Conservation (phyloP, 35 echinoderm and acorn worm genomes). For the Chiridota heheva region DNA sequence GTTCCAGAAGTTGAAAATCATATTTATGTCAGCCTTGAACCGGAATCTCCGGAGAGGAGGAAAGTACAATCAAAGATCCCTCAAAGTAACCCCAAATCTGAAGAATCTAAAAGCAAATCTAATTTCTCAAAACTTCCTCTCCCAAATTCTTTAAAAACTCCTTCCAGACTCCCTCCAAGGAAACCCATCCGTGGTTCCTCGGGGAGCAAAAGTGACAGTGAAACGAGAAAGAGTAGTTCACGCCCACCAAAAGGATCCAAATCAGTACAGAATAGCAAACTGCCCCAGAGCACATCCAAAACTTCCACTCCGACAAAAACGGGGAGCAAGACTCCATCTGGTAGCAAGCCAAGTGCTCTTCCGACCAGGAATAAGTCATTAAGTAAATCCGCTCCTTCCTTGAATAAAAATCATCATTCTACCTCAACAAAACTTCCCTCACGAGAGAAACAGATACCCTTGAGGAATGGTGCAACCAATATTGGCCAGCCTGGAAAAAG, state of each 20-base stretch:
- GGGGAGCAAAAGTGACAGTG: constrained; percentile 60
- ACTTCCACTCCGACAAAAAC: too few relatives aligned
- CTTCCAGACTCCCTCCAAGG: constrained; percentile 39
- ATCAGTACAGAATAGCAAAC: constrained; percentile 58
- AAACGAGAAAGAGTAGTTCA: constrained; percentile 71
- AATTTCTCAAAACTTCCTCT: constrained; percentile 30
- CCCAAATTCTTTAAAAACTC: constrained; percentile 26
- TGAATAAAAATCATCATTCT: constrained; percentile 34
- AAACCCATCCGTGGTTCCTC: constrained; percentile 27
- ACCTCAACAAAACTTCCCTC: constrained; percentile 46
- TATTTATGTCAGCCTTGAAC: constrained; percentile 30
- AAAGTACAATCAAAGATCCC: neutral
- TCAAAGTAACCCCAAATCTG: constrained; percentile 23
- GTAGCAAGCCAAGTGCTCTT: constrained; percentile 41
- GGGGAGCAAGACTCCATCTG: constrained; percentile 13
- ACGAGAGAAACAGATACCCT: constrained; percentile 21
- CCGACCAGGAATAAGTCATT: constrained; percentile 73
- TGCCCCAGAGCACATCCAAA: neutral
- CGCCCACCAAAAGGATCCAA: constrained; percentile 77
- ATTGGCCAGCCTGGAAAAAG: constrained; percentile 59
- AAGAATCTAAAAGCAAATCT: neutral
- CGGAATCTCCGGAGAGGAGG: constrained; percentile 9
- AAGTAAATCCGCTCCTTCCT: constrained; percentile 80
- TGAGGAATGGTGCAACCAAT: constrained; percentile 23
- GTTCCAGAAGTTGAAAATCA: constrained; percentile 51